Percentiles rank a stretch among this genome's conserved stretches.
Evolutionary conservation across 1,140 invertebrate genomes (phyloP).

Genomic region (Cyphomyrmex costatus): DNA sequence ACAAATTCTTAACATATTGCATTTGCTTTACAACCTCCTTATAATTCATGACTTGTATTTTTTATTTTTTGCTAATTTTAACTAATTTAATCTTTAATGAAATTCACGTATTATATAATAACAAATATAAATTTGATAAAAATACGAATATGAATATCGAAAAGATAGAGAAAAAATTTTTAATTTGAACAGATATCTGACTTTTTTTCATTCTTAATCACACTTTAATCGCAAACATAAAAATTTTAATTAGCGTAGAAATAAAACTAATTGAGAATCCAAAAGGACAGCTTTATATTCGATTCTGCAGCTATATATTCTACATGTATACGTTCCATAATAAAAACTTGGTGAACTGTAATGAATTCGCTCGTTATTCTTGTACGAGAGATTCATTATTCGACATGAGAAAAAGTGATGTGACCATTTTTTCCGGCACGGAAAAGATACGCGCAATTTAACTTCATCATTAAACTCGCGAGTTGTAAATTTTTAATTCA

Average conservation of each 20-base stretch:
- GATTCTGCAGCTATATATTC: not conserved
- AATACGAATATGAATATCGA: not conserved
- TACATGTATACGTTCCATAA: not conserved
- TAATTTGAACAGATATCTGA: not conserved
- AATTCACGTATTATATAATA: not conserved
- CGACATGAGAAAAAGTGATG: conserved; percentile 5
- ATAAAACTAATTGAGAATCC: conserved; percentile 15
- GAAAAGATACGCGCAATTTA: conserved; percentile 15
- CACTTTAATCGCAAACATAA: conserved; percentile 31
- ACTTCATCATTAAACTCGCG: conserved; percentile 20
- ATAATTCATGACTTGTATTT: not conserved
- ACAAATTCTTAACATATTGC: too few species aligned
- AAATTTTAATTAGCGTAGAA: conserved; percentile 17
- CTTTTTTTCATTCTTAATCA: conserved; percentile 6
- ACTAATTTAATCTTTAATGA: not conserved
- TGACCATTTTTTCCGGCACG: not conserved
- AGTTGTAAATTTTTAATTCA: conserved; percentile 16
- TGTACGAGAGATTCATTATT: not conserved
- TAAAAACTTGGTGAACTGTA: conserved; percentile 26
- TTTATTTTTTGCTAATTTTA: not conserved
- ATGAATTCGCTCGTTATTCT: conserved; percentile 34
- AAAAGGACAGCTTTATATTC: conserved; percentile 17
- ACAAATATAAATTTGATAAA: not conserved
- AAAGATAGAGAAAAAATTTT: conserved; percentile 7
- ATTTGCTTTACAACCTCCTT: too few species aligned